Percentiles rank a stretch among this genome's conserved stretches.
Evolutionary conservation across 2,797 vertebrate genomes (phyloP).

Genomic region (Melanotaenia trifasciata): DNA sequence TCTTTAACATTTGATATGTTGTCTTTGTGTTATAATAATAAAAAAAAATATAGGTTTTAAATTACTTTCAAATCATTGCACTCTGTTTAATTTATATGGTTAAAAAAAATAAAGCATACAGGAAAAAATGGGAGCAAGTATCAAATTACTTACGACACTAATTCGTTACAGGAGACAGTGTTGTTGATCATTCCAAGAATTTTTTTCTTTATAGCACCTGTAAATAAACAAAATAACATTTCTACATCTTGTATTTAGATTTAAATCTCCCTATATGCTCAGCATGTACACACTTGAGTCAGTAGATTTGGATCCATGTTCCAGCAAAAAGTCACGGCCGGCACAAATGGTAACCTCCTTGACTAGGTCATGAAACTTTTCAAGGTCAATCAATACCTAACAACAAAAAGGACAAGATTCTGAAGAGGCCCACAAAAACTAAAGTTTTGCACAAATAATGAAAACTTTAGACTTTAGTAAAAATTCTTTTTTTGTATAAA

Average conservation of each 20-base stretch:
- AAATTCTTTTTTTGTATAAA: not conserved
- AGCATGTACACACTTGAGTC: slow-evolving; percentile 39
- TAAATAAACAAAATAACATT: slow-evolving; percentile 16
- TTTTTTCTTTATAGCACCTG: slow-evolving; percentile 56
- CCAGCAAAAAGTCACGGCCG: slow-evolving; percentile 78
- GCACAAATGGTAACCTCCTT: slow-evolving; percentile 84
- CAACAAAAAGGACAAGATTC: slow-evolving; percentile 17
- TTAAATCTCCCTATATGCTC: not conserved
- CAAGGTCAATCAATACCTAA: slow-evolving; percentile 79
- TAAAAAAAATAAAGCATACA: not conserved
- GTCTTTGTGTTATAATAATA: not conserved
- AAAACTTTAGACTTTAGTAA: not conserved
- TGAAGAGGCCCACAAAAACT: not conserved
- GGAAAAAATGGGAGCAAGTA: not conserved
- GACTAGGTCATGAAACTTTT: slow-evolving; percentile 84
- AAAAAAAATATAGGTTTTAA: not conserved
- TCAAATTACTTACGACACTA: slow-evolving; percentile 81
- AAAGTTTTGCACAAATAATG: not conserved
- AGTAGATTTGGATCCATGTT: slow-evolving; percentile 67
- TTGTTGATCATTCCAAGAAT: slow-evolving; percentile 78
- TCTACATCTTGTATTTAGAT: not conserved
- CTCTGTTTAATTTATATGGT: not conserved
- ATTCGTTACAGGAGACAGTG: slow-evolving; percentile 74
- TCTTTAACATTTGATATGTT: not conserved
- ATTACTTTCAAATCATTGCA: not conserved